Evolutionary conservation across 2,888 invertebrate genomes (phyloP), one percentile per base, ranked within the genome.

Genomic region (Caenorhabditis drosophilae): DNA sequence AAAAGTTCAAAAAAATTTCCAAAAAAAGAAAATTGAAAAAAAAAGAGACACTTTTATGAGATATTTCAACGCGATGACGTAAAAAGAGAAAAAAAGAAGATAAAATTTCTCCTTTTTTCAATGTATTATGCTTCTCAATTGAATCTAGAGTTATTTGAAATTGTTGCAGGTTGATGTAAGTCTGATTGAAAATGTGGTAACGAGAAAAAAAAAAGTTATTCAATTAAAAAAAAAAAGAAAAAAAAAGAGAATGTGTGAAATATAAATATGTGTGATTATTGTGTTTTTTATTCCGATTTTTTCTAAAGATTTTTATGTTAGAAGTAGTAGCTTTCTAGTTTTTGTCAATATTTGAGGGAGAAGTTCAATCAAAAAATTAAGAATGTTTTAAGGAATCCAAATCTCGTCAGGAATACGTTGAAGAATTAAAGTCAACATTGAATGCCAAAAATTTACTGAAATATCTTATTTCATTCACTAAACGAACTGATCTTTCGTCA

Each of bases 371-470:
- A 22, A 42, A 42, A 20, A 42, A 46, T 2, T 15, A 16, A 54
- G n/a, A 6, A 22, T n/a, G 26, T 26, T 66, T 70, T 41, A 50
- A 79, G 72, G 64, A 64, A 26, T 50, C 58, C 31, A 69, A 70
- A 27, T 68, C 72, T 26, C 63, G 70, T 36, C 73, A 73, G 25
- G 64, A 69, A 20, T 79, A 72, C 54, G 51, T 79, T 42, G 78
- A 83, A 6, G 70, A 77, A 34, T 62, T 83, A 48, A 79, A 82
- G 66, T 44, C 51, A n/a, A 73, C 77, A 16, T 56, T 83, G 52
- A 83, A 83, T 55, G 71, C 81, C 1, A 70, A 72, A 47, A 81
- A 81, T 53, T 59, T 81, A 38, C 73, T 59, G 54, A 76, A 73
- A 61, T 83, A 80, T 57, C 61, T 83, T 44, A 71, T 73, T 46